These are phyloP conservation scores for Exocentrus adspersus DNA, from an alignment of 2,888 invertebrate species.

Conservation along the genomic window DNA sequence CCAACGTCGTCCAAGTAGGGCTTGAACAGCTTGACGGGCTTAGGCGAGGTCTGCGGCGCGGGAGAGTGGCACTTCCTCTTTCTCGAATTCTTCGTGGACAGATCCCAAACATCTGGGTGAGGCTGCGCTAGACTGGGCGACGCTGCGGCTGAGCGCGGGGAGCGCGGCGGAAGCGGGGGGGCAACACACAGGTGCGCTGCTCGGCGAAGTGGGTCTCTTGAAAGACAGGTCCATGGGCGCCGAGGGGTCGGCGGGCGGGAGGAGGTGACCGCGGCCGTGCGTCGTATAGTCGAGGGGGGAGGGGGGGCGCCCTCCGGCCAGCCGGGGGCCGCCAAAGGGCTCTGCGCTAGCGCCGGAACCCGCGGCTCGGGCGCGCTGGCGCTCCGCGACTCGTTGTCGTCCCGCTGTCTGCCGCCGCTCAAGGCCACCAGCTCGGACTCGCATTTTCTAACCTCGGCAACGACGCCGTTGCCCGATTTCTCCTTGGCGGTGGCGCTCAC, in stretches of 20 bases:
- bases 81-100: constrained; percentile 56
- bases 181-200: constrained; percentile 53
- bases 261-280: constrained; percentile 50
- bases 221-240: constrained; percentile 63
- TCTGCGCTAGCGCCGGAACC: constrained; percentile 53
- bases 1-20: constrained; percentile 78
- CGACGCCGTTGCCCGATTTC: constrained; percentile 31
- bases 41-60: constrained; percentile 53
- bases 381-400: constrained; percentile 56
- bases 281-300: constrained; percentile 59
- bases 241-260: constrained; percentile 51
- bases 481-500: constrained; percentile 65
- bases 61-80: constrained; percentile 51
- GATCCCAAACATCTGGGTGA: constrained; percentile 61
- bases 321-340: constrained; percentile 47
- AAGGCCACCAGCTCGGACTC: constrained; percentile 57
- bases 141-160: constrained; percentile 29
- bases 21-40: constrained; percentile 80
- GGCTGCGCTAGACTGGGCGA: constrained; percentile 37
- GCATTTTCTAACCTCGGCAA: constrained; percentile 37
- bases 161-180: constrained; percentile 41
- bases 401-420: constrained; percentile 61
- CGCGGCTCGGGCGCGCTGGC: constrained; percentile 46
- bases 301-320: constrained; percentile 30
- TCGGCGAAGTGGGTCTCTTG: constrained; percentile 53